Conservation (phyloP, 2,797 vertebrate genomes). For the Sebastes steindachneri region DNA sequence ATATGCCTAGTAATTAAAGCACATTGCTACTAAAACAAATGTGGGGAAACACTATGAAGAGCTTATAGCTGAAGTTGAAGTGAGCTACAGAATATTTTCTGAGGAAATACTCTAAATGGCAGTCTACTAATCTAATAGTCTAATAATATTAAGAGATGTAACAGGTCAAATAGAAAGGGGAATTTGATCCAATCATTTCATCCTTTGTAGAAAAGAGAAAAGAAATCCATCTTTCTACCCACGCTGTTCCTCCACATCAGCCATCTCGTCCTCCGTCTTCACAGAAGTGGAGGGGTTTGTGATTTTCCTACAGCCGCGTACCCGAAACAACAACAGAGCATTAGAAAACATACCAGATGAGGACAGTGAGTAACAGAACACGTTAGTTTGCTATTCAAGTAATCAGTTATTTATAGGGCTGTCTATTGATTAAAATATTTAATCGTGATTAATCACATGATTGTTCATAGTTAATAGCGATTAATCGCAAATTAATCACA, state of each 20-base stretch:
- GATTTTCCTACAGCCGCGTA: fast-evolving
- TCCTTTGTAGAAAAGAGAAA: background rate
- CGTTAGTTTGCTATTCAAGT: background rate
- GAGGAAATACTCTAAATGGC: background rate
- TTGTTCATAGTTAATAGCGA: too few species aligned
- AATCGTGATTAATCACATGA: too few species aligned
- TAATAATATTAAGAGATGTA: background rate
- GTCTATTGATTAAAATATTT: too few species aligned
- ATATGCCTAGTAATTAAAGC: background rate
- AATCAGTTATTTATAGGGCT: too few species aligned
- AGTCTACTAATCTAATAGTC: too few species aligned
- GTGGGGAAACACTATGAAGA: background rate
- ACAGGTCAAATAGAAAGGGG: background rate
- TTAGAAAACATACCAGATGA: background rate
- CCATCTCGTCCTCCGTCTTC: fast-evolving
- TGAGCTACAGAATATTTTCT: background rate
- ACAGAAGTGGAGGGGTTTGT: background rate
- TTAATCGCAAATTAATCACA: too few species aligned
- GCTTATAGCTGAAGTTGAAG: too few species aligned
- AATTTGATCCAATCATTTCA: background rate
- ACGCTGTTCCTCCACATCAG: background rate
- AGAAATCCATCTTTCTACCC: background rate
- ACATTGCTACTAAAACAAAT: background rate
- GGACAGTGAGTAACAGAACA: background rate
- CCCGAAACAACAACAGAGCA: background rate